Base-by-base conservation (phyloP, 2,797 vertebrate genomes). In the Coilia nasus region DNA sequence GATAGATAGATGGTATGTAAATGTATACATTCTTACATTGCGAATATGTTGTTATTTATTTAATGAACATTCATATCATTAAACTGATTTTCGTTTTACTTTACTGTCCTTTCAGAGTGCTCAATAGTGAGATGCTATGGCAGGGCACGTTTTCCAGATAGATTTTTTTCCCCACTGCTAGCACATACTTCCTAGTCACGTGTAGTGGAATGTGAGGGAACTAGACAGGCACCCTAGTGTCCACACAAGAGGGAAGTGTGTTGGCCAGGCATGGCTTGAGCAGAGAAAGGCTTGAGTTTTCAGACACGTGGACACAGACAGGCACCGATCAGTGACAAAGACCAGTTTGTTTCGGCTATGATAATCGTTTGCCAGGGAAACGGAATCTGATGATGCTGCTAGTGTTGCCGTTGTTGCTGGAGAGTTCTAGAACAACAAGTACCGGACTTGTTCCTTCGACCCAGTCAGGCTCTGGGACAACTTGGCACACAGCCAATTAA, bases 321-420 rank as follows among this genome's bases (percentile, higher is more conserved):
- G 83, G 71, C 71, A 88, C 47, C 85, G 0, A 88, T 91, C 83
- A 83, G 80, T 86, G n/a, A 93, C 92, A 93, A 91, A 92, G 91
- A 91, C 85, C 0, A 75, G 25, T 31, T 88, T 94, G 90, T 94
- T 92, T 85, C 47, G 83, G 60, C 56, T 47, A 59, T 84, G 78
- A 91, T 87, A 83, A 86, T n/a, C 87, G 88, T 90, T 87, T 81
- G 82, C 84, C 64, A 59, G 60, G 57, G 25, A 87, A 71, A 71
- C 28, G 7, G 71, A 78, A 41, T 83, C 64, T 15, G 35, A 83
- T 89, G 90, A 88, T 78, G 71, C 71, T 54, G 50, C 50, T 54
- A 14, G 9, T 54, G 50, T 54, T 14, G 50, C 64, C 14, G 35
- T 82, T 89, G 90, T 87, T 78, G 71, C 71, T 35, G 86, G 87